Evolutionary conservation across 2,797 vertebrate genomes (phyloP).

Genomic region (Notolabrus celidotus): DNA sequence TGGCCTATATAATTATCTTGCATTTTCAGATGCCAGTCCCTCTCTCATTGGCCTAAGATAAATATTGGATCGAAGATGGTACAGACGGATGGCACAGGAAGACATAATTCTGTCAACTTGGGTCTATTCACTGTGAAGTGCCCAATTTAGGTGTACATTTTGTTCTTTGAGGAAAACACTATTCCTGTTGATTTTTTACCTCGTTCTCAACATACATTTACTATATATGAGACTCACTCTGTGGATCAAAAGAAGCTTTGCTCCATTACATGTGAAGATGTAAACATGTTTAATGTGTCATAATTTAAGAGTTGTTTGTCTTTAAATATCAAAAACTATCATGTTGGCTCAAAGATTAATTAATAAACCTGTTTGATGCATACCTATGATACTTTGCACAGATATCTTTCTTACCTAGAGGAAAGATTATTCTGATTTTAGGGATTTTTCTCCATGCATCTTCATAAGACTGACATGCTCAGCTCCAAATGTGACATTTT

Average conservation of each 20-base stretch:
- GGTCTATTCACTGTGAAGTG: slow-evolving; percentile 73
- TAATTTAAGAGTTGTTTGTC: neutral
- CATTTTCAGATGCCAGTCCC: slow-evolving; percentile 83
- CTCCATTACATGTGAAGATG: neutral
- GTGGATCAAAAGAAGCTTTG: neutral
- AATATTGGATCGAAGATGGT: slow-evolving; percentile 79
- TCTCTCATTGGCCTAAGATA: slow-evolving; percentile 76
- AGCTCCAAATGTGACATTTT: too few species aligned
- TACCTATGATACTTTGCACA: neutral
- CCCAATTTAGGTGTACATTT: slow-evolving; percentile 77
- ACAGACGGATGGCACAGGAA: slow-evolving; percentile 79
- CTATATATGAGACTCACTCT: slow-evolving; percentile 2
- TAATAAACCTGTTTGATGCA: neutral
- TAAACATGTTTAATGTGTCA: neutral
- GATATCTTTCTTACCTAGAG: neutral
- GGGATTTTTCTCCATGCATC: neutral
- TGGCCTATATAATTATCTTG: slow-evolving; percentile 87
- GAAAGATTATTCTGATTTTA: neutral
- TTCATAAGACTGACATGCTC: neutral
- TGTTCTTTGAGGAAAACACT: slow-evolving; percentile 69
- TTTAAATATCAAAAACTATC: neutral
- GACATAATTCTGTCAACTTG: slow-evolving; percentile 82
- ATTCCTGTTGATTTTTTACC: slow-evolving; percentile 36
- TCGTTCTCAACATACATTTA: slow-evolving; percentile 27
- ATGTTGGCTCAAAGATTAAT: neutral